Conservation (phyloP, 2,797 vertebrate genomes). For the Silurus aristotelis region DNA sequence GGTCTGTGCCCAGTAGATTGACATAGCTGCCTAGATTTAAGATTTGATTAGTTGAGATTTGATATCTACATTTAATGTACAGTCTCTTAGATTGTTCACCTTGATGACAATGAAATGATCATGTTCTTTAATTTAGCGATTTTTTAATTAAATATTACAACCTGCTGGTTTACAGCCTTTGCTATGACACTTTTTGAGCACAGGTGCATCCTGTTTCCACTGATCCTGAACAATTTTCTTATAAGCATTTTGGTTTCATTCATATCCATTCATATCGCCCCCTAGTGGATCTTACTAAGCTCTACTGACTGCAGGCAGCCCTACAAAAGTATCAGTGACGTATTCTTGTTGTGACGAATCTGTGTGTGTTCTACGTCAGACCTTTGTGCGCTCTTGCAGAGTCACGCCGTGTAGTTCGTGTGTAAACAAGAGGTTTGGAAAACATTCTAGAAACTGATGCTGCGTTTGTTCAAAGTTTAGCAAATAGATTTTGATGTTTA, state of each 20-base stretch:
- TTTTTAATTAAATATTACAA: too few relatives aligned
- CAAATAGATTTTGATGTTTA: not conserved
- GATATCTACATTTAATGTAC: too few relatives aligned
- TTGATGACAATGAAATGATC: too few relatives aligned
- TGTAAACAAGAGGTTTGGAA: conserved; percentile 72
- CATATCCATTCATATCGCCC: not conserved
- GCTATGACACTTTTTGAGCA: too few relatives aligned
- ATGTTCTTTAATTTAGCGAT: too few relatives aligned
- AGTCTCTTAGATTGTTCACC: too few relatives aligned
- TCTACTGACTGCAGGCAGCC: not conserved
- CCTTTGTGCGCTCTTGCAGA: conserved; percentile 70
- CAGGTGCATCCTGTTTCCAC: too few relatives aligned
- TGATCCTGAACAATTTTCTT: too few relatives aligned
- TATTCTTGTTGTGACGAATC: not conserved
- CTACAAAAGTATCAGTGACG: not conserved
- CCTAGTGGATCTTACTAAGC: not conserved
- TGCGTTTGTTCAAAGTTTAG: not conserved
- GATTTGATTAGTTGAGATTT: not conserved
- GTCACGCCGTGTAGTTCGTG: conserved; percentile 70
- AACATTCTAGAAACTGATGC: conserved; percentile 47
- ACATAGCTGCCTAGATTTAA: not conserved
- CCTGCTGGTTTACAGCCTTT: too few relatives aligned
- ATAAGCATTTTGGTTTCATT: too few relatives aligned
- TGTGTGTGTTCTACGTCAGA: conserved; percentile 60
- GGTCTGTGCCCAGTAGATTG: not conserved